Conservation (phyloP, 2,888 invertebrate species). For the Athalia rosae region DNA sequence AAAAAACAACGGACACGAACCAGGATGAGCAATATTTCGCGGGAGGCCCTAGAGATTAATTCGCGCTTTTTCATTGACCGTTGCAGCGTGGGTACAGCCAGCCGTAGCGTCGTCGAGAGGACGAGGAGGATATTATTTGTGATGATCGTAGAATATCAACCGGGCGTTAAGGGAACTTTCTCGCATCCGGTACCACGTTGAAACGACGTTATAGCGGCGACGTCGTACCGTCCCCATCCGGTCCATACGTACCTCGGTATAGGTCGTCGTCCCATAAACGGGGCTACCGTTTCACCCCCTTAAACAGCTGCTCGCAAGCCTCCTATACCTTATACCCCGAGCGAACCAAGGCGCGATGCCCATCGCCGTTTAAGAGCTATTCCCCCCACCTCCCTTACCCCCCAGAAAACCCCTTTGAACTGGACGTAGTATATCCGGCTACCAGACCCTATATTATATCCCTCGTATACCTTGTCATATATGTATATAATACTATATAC, state of each 20-base stretch:
- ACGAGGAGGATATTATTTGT: neutral
- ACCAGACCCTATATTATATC: too few relatives aligned
- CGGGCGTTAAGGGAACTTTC: slow-evolving; percentile 3
- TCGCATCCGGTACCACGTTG: slow-evolving; percentile 21
- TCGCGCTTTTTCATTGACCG: slow-evolving; percentile 6
- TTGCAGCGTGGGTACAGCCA: neutral
- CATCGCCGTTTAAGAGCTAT: slow-evolving; percentile 11
- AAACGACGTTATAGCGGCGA: slow-evolving; percentile 11
- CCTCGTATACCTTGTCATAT: too few relatives aligned
- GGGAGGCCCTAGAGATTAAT: neutral
- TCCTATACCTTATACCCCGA: neutral
- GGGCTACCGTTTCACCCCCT: neutral
- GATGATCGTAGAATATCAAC: slow-evolving; percentile 15
- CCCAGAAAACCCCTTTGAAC: too few relatives aligned
- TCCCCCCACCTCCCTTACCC: too few relatives aligned
- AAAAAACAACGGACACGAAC: too few relatives aligned
- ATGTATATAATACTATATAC: too few relatives aligned
- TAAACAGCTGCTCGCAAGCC: neutral
- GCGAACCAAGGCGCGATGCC: neutral
- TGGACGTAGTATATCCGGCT: too few relatives aligned
- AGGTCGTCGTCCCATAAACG: slow-evolving; percentile 19
- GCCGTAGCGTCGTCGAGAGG: slow-evolving; percentile 23
- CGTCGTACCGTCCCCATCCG: too few relatives aligned
- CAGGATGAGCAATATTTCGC: too few relatives aligned
- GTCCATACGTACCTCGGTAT: neutral